Percentiles rank a stretch among this genome's conserved stretches.
These are phyloP conservation scores for Ephialtes manifestator DNA, from an alignment of 2,888 invertebrate genomes.

Conservation along the genomic window DNA sequence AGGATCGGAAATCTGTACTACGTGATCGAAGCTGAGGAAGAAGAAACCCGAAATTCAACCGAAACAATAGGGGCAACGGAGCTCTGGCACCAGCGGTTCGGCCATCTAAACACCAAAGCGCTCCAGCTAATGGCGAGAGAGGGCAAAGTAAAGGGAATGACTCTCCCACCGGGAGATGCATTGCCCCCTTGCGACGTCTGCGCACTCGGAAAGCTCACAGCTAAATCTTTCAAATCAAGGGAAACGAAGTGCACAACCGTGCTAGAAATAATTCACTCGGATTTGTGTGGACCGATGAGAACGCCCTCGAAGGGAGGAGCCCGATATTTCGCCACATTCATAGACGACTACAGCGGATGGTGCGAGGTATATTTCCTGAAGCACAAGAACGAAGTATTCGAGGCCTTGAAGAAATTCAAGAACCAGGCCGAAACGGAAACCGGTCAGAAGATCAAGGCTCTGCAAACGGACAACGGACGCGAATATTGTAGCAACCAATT, in stretches of 20 bases:
- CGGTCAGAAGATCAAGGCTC: conserved; percentile 49
- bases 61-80: too few relatives aligned
- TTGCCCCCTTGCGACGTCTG: background rate
- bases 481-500: conserved; percentile 68
- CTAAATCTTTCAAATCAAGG: conserved; percentile 1
- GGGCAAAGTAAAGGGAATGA: too few relatives aligned
- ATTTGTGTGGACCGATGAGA: conserved; percentile 64
- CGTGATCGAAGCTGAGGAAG: too few relatives aligned
- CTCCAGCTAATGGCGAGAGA: too few relatives aligned
- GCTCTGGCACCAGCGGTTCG: too few relatives aligned
- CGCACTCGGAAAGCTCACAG: background rate
- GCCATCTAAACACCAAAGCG: too few relatives aligned
- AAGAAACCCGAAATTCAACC: too few relatives aligned
- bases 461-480: conserved; percentile 62
- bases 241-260: background rate
- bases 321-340: conserved; percentile 58
- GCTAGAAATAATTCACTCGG: conserved; percentile 72
- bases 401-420: conserved; percentile 41
- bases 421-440: conserved; percentile 27
- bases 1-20: too few relatives aligned
- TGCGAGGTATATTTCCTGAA: conserved; percentile 61
- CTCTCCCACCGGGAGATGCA: too few relatives aligned
- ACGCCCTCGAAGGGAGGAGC: background rate
- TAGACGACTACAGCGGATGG: conserved; percentile 69
- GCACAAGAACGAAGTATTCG: conserved; percentile 34